A percentile compares a stretch with the other conserved stretches of the same genome.
Conservation (phyloP, 2,888 invertebrate species). For the Rotaria magnacalcarata region DNA sequence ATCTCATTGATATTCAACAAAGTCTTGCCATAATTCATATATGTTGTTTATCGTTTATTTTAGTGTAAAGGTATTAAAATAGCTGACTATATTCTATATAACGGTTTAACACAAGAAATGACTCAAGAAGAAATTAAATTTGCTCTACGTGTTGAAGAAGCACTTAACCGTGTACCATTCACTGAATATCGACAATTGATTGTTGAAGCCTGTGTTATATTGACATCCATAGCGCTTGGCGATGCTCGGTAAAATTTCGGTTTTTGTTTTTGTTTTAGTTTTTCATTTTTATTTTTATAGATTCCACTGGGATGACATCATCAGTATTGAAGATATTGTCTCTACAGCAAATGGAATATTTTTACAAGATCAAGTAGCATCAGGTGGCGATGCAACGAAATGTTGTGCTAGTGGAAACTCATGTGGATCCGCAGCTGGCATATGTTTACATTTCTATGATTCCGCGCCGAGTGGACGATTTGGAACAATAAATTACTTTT, state of each 20-base stretch:
- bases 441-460: slow-evolving; percentile 78
- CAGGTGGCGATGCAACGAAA: slow-evolving; percentile 39
- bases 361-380: slow-evolving; percentile 81
- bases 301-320: slow-evolving; percentile 51
- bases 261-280: not conserved
- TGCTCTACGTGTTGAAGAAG: slow-evolving; percentile 91
- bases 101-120: slow-evolving; percentile 95
- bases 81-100: slow-evolving; percentile 80
- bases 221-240: slow-evolving; percentile 70
- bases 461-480: slow-evolving; percentile 93
- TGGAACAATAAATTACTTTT: slow-evolving; percentile 93
- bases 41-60: slow-evolving; percentile 50
- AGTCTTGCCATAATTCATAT: not conserved
- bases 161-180: slow-evolving; percentile 90
- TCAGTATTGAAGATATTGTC: slow-evolving; percentile 78
- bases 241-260: not conserved
- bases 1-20: no score
- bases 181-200: slow-evolving; percentile 94
- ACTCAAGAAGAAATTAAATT: slow-evolving; percentile 96
- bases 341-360: slow-evolving; percentile 89
- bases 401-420: slow-evolving; percentile 44
- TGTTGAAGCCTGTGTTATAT: slow-evolving; percentile 89
- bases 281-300: not conserved
- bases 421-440: slow-evolving; percentile 63
- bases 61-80: slow-evolving; percentile 88